Percentiles rank a stretch among this genome's conserved stretches.
Conservation (phyloP, 1,140 invertebrate species). For the Cheumatopsyche charites region DNA sequence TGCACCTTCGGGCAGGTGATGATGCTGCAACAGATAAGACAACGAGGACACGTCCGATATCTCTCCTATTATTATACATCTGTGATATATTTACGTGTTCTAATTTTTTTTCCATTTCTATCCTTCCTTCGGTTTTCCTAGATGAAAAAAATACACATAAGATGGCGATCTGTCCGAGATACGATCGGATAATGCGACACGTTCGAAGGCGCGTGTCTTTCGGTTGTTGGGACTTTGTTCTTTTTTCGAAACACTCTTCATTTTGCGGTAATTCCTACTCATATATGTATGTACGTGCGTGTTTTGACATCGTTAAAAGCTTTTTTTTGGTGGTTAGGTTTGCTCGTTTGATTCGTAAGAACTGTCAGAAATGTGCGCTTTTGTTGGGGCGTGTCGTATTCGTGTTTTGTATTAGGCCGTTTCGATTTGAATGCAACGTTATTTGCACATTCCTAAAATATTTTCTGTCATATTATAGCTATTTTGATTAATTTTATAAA, state of each 20-base stretch:
- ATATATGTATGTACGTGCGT: conserved; percentile 33
- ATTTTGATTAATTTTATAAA: too few species aligned
- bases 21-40: conserved; percentile 22
- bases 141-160: neutral
- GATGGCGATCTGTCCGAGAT: neutral
- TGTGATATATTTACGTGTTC: too few species aligned
- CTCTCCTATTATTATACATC: neutral
- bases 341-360: neutral
- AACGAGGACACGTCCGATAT: neutral
- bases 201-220: conserved; percentile 44
- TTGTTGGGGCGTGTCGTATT: too few species aligned
- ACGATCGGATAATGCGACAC: conserved; percentile 44
- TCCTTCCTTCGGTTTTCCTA: neutral
- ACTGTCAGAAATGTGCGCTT: neutral
- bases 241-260: conserved; percentile 37
- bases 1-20: conserved; percentile 24
- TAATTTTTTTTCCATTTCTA: too few species aligned
- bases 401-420: too few species aligned
- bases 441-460: too few species aligned
- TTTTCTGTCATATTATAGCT: too few species aligned
- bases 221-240: conserved; percentile 35
- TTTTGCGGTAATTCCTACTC: conserved; percentile 42
- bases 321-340: conserved; percentile 28
- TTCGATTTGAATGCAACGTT: too few species aligned
- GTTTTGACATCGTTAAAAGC: conserved; percentile 28